Evolutionary conservation across 2,113 vertebrate genomes (phyloP).

Genomic region (Agapornis roseicollis): DNA sequence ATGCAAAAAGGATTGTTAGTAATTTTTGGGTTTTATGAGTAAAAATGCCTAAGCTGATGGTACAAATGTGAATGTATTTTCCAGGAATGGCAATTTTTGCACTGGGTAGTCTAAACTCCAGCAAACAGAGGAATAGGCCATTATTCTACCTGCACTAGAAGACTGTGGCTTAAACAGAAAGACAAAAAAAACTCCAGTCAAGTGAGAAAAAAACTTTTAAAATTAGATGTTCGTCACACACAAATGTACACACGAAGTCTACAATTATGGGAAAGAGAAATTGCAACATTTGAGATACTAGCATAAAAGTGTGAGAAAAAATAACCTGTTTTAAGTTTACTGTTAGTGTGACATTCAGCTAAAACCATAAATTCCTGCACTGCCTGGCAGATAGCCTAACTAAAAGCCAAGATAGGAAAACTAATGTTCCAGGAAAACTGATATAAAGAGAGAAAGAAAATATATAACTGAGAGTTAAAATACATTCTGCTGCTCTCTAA

Average conservation of each 20-base stretch:
- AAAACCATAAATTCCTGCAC: not conserved
- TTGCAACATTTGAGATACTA: not conserved
- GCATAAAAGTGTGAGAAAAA: not conserved
- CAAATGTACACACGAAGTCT: not conserved
- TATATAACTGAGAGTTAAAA: not conserved
- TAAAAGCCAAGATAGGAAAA: not conserved
- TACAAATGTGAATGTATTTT: not conserved
- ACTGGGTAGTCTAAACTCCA: not conserved
- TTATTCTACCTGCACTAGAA: not conserved
- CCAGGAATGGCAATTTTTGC: not conserved
- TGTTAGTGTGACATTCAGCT: not conserved
- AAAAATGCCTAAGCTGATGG: not conserved
- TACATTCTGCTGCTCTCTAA: not conserved
- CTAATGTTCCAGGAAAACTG: not conserved
- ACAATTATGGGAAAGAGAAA: not conserved
- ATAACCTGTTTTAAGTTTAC: not conserved
- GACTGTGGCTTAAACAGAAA: not conserved
- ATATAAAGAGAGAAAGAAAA: not conserved
- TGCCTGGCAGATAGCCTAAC: not conserved
- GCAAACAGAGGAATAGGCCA: not conserved
- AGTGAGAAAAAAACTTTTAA: not conserved
- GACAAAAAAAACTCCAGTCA: fast-evolving
- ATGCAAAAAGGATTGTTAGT: not conserved
- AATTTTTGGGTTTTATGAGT: not conserved
- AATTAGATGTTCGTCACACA: not conserved